Evolutionary conservation across 2,888 invertebrate genomes (phyloP), one percentile per base, ranked within the genome.

Genomic region (Plutella xylostella): DNA sequence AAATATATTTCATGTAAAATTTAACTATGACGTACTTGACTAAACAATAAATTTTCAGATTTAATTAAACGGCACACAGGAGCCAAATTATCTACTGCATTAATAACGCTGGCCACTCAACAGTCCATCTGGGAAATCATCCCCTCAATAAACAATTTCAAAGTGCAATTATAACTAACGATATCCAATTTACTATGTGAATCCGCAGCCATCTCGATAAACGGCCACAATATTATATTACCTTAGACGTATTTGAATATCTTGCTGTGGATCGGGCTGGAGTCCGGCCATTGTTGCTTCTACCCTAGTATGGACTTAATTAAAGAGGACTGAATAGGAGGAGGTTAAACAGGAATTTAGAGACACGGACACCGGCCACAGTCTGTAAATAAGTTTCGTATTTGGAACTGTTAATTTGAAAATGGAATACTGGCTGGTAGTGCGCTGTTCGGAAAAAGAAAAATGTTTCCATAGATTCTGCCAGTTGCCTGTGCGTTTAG

Each of bases 201-300:
- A 38, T 39, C 25, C 43, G 33, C 40, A 42, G 43, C 43, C 43
- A 48, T 48, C 48, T 33, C 45, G 46, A 72, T 76, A 76, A 73
- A 72, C 63, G 68, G 60, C 48, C 55, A 65, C 70, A 68, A 71
- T 73, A 74, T 78, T 76, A 74, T 75, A 72, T 68, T 63, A 73
- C 73, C 70, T 74, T 73, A 75, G 76, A 82, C 75, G 69, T 82
- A 80, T 82, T 83, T 80, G 80, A 83, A 83, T 83, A 83, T 83
- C 82, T 78, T 69, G 65, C 67, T 61, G 71, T 66, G 71, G 76
- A 80, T 80, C 82, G 78, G 66, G 62, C 63, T 62, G 38, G 40
- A 37, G 41, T 25, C 28, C 56, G 62, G 54, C 65, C 75, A 72
- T 79, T 83, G 82, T 82, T 83, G 78, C 72, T 69, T 56, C 66